Conservation (phyloP, 2,797 vertebrate species). For the Fringilla coelebs region DNA sequence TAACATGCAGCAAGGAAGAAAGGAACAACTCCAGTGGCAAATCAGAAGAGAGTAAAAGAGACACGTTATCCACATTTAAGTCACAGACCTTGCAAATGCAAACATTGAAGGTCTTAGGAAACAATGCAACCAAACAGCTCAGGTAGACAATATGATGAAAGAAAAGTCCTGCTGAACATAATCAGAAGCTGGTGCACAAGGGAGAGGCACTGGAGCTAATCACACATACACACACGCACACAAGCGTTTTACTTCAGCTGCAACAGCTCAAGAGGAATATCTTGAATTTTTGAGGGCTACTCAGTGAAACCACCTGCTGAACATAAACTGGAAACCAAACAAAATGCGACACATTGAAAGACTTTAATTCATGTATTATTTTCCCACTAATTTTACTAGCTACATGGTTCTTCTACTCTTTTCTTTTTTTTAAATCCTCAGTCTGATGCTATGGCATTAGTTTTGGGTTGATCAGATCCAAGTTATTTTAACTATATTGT, state of each 20-base stretch:
- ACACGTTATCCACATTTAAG: background rate
- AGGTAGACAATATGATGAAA: background rate
- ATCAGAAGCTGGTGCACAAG: background rate
- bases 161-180: background rate
- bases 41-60: background rate
- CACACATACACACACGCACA: background rate
- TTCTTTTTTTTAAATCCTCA: background rate
- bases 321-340: background rate
- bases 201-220: background rate
- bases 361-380: background rate
- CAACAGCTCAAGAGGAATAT: background rate
- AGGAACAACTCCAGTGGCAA: background rate
- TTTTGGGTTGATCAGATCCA: background rate
- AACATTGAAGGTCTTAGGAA: background rate
- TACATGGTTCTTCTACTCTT: background rate
- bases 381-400: background rate
- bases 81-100: background rate
- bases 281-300: slow-evolving; percentile 2
- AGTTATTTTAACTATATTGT: background rate
- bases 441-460: background rate
- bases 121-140: background rate
- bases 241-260: background rate
- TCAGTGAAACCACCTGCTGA: background rate
- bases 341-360: background rate
- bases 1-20: background rate